Base-by-base conservation (phyloP, 2,797 vertebrate species). In the Falco berigora region DNA sequence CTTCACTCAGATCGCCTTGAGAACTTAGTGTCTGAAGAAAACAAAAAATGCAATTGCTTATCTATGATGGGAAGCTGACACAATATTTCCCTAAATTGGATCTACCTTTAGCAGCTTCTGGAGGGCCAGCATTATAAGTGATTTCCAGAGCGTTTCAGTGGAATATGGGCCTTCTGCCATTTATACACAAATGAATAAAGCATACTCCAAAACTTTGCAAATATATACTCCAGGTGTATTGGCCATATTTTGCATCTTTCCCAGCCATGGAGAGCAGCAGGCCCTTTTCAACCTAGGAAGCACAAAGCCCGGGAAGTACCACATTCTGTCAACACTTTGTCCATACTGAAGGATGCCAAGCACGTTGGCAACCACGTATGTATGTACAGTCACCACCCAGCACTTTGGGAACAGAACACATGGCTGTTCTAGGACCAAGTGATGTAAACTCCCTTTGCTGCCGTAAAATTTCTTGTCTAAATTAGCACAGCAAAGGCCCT, bases 321-420 rank as follows among this genome's bases (percentile, higher is more conserved):
- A 55, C 10, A n/a, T 10, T 76, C 16, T 49, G 61, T 52, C 87
- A 55, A 5, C 38, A 5, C 25, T 92, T 67, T 36, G 34, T 84
- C 58, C 46, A 4, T 59, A 42, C 1, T 25, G 58, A 75, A 74
- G n/a, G 36, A 46, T 5, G 7, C 64, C 75, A 91, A 83, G 40
- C 32, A 72, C 0, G 0, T 67, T 5, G 1, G 36, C 42, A 88
- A 67, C 21, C 21, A 8, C 1, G 1, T 46, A 27, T 0, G 0
- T 16, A 42, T 55, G 17, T 40, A 36, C 14, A 56, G 68, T 30
- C 28, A 66, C 24, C 47, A 30, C 40, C 42, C 71, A 78, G 9
- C 12, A 21, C 9, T 59, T 63, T 34, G 69, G 34, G 50, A 86
- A 63, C 23, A 69, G 83, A 81, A 78, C 0, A 6, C 1, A 6